Conservation (phyloP, 2,113 vertebrate species). For the Delphinus delphis region DNA sequence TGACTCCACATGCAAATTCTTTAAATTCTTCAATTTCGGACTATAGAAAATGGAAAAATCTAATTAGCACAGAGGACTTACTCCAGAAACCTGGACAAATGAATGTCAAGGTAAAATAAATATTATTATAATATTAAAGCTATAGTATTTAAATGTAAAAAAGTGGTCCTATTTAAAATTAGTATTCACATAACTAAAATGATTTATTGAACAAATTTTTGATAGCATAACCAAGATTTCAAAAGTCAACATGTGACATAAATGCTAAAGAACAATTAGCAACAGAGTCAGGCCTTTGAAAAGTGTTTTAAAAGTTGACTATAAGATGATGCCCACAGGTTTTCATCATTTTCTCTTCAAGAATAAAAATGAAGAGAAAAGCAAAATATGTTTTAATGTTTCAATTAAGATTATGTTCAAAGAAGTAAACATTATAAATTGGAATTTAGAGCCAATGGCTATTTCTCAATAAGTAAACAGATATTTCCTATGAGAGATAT, state of each 20-base stretch:
- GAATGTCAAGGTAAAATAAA: background rate
- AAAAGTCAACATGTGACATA: background rate
- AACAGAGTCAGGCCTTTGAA: background rate
- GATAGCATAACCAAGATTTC: background rate
- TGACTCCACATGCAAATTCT: background rate
- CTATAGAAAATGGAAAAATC: background rate
- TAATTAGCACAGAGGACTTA: background rate
- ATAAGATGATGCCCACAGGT: background rate
- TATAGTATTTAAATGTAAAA: background rate
- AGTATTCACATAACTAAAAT: background rate
- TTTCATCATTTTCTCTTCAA: background rate
- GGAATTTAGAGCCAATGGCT: background rate
- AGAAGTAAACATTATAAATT: background rate
- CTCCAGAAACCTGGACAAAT: background rate
- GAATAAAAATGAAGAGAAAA: background rate
- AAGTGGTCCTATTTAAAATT: slow-evolving; percentile 9
- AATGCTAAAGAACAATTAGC: background rate
- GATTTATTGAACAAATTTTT: background rate
- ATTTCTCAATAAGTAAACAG: background rate
- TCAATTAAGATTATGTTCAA: background rate
- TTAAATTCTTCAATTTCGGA: background rate
- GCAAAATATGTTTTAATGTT: background rate
- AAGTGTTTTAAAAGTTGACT: slow-evolving; percentile 2
- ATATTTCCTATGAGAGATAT: background rate
- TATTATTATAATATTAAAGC: background rate